Evolutionary conservation across 2,888 invertebrate genomes (phyloP).

Genomic region (Thecocarcelia acutangulata): DNA sequence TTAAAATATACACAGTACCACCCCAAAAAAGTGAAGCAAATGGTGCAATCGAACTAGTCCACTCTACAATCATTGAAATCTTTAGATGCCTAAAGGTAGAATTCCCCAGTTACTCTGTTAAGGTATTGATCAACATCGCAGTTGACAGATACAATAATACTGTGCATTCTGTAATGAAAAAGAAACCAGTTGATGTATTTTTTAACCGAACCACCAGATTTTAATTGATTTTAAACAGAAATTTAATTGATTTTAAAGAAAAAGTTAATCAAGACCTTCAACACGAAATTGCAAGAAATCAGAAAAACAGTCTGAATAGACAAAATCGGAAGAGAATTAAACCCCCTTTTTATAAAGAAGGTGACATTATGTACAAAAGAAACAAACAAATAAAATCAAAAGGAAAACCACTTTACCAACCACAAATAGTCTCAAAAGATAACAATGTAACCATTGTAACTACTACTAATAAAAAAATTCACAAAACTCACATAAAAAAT

Average conservation of each 20-base stretch:
- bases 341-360: slow-evolving; percentile 1
- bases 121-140: background rate
- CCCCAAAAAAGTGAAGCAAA: no score
- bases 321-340: background rate
- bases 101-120: slow-evolving; percentile 3
- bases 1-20: no score
- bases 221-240: no score
- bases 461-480: background rate
- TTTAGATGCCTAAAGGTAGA: slow-evolving; percentile 3
- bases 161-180: slow-evolving; percentile 13
- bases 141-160: no score
- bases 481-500: slow-evolving; percentile 1
- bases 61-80: no score
- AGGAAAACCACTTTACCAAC: no score
- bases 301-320: no score
- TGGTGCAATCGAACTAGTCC: no score
- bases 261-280: slow-evolving; percentile 11
- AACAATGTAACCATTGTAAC: background rate
- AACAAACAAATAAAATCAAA: no score
- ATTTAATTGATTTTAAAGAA: no score
- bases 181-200: slow-evolving; percentile 10
- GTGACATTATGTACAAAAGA: background rate
- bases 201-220: slow-evolving; percentile 19
- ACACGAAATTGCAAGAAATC: slow-evolving; percentile 5
- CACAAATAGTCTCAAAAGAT: no score